Evolutionary conservation across 2,888 invertebrate species (phyloP), one percentile per base, ranked within the genome.

Genomic region (Beris chalybata): DNA sequence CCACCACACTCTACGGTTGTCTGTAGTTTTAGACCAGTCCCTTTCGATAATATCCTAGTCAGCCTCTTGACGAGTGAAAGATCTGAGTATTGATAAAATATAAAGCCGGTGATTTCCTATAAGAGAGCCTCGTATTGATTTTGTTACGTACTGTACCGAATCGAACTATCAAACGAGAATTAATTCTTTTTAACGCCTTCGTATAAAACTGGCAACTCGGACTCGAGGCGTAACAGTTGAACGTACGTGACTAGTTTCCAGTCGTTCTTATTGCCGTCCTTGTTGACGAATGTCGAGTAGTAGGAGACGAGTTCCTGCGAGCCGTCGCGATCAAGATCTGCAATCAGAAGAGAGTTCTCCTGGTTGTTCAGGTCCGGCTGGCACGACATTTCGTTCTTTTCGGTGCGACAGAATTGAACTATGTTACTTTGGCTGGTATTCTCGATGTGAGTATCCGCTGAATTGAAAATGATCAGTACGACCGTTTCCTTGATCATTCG

Each of bases 371-470:
- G 79, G 78, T 89, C 88, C 0, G 92, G 92, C 74, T 92, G 92
- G 74, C 92, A 92, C 9, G 82, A 75, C 1, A 78, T 65, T 44
- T 76, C 77, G 48, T 71, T 76, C 38, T 74, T 76, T 30, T 78
- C 76, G 38, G 72, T 76, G 5, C 77, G 77, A 79, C 92, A 93
- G 70, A 92, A 84, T 76, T 92, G 91, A 2, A 87, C 83, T 56
- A 92, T 85, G 72, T 90, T 88, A n/a, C 87, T 89, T 75, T 90
- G 88, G 75, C 91, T 91, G 1, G 89, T 88, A 77, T 92, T 91
- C 57, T 90, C 89, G 72, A 88, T 87, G 73, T 89, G 88, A 0
- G 88, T 87, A 74, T 89, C 87, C 7, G 87, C 85, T 67, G 88
- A 87, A 76, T 91, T 90, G 76, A 91, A 90, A 13, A 90, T 85